A percentile compares a stretch with the other conserved stretches of the same genome.
Conservation (phyloP, 1,140 invertebrate genomes). For the Anthonomus grandis region DNA sequence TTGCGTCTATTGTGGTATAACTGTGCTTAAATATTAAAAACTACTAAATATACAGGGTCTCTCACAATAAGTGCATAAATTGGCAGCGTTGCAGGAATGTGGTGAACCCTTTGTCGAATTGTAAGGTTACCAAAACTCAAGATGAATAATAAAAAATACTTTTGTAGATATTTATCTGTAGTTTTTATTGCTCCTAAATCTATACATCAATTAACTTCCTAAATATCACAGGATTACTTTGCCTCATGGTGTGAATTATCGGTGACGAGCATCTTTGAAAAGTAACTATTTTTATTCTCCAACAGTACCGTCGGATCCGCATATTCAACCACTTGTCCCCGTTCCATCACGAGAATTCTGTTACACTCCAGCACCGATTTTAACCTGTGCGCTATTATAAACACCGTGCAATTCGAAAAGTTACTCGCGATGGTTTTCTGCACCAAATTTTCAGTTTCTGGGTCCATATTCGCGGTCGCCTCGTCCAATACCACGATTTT, state of each 20-base stretch:
- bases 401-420: conserved; percentile 70
- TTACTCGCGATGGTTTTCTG: conserved; percentile 65
- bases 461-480: conserved; percentile 68
- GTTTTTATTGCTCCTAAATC: no score
- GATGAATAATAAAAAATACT: no score
- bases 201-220: no score
- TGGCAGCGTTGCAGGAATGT: no score
- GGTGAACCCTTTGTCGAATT: no score
- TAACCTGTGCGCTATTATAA: conserved; percentile 79
- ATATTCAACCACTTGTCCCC: conserved; percentile 63
- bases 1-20: no score
- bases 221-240: no score
- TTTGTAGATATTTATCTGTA: no score
- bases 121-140: no score
- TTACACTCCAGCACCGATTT: conserved; percentile 81
- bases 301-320: conserved; percentile 66
- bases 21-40: no score
- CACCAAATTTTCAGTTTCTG: conserved; percentile 66
- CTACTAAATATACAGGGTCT: no score
- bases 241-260: conserved; percentile 4
- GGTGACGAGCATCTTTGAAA: conserved; percentile 61
- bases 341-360: conserved; percentile 70
- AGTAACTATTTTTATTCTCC: conserved; percentile 59
- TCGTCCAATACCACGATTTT: conserved; percentile 78
- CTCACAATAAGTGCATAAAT: no score